Evolutionary conservation across 2,113 vertebrate species (phyloP).

Genomic region (Leiothrix lutea): DNA sequence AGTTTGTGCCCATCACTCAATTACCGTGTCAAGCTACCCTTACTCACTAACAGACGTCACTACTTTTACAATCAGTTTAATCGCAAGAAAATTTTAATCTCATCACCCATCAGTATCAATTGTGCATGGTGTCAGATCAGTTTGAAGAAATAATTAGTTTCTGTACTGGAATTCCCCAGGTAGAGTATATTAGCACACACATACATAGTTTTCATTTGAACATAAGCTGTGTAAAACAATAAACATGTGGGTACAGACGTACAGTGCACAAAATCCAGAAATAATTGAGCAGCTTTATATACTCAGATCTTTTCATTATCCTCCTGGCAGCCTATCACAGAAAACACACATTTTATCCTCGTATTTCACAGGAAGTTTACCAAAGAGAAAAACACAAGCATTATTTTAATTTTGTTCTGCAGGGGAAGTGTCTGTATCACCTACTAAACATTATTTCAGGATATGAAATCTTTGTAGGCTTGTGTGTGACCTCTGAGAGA

Average conservation of each 20-base stretch:
- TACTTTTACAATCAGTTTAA: not conserved
- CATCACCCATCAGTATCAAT: not conserved
- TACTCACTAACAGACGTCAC: not conserved
- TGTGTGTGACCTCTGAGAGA: not conserved
- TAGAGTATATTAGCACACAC: not conserved
- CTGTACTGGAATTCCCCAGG: not conserved
- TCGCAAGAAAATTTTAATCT: not conserved
- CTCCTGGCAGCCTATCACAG: not conserved
- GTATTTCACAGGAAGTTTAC: not conserved
- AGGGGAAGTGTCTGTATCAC: not conserved
- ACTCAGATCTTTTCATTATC: not conserved
- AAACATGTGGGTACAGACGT: not conserved
- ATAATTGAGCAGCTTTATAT: not conserved
- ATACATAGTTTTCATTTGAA: not conserved
- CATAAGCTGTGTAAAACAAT: not conserved
- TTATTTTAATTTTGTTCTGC: not conserved
- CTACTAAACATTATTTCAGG: not conserved
- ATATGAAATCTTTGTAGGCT: not conserved
- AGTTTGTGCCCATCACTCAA: not conserved
- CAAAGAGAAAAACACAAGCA: not conserved
- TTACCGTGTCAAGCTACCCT: not conserved
- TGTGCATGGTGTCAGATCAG: not conserved
- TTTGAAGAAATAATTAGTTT: slow-evolving; percentile 31
- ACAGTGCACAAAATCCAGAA: not conserved
- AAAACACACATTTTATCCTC: not conserved